phyloP scores from a whole-genome alignment of 1,140 invertebrate species.

The Cyclina sinensis region DNA sequence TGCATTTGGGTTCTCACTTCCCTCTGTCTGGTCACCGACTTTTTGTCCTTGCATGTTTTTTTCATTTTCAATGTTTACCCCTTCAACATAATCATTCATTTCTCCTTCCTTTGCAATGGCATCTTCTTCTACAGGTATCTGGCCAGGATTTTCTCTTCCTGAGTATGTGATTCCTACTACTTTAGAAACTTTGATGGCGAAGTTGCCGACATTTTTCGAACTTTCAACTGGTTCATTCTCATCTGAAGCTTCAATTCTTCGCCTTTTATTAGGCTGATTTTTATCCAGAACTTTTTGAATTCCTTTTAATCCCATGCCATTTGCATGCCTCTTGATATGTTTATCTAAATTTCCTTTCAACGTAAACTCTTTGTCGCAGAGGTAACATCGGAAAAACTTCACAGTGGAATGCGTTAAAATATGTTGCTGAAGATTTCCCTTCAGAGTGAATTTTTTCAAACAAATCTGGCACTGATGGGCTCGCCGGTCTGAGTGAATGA shows the following conservation, averaged over 20 bases:
- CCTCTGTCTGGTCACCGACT: no score
- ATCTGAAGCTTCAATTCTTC: background rate
- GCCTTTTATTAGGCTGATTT: background rate
- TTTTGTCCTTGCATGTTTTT: no score
- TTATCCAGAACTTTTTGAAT: background rate
- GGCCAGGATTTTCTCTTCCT: background rate
- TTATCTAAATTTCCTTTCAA: slow-evolving; percentile 59
- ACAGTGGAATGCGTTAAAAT: slow-evolving; percentile 21
- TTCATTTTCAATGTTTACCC: background rate
- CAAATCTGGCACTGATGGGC: slow-evolving; percentile 26
- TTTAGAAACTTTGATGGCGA: background rate
- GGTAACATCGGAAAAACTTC: slow-evolving; percentile 22
- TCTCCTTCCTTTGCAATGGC: background rate
- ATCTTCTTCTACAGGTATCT: background rate
- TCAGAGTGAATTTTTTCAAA: slow-evolving; percentile 40
- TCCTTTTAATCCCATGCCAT: slow-evolving; percentile 4
- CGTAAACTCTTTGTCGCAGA: slow-evolving; percentile 47
- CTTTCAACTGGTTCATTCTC: background rate
- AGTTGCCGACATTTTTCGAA: background rate
- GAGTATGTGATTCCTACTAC: background rate
- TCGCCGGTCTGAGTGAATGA: slow-evolving; percentile 25
- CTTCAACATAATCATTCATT: background rate
- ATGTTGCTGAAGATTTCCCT: slow-evolving; percentile 54
- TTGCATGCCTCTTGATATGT: slow-evolving; percentile 42
- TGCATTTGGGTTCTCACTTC: background rate